Conservation (phyloP, 2,797 vertebrate genomes). For the Eleutherodactylus coqui region DNA sequence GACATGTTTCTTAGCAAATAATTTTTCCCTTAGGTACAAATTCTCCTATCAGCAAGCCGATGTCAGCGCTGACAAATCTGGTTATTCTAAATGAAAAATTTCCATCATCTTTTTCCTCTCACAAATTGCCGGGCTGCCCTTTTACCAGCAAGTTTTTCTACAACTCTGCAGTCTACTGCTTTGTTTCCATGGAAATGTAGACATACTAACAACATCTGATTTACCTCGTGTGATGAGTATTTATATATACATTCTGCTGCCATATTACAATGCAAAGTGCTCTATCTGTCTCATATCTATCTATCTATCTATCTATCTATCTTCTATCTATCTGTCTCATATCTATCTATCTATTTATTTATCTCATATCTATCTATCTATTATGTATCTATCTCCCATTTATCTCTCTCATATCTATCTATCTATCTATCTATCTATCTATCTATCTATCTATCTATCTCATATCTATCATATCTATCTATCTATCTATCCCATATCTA, state of each 20-base stretch:
- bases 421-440: too few relatives aligned
- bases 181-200: conserved; percentile 77
- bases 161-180: conserved; percentile 58
- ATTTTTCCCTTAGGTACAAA: too few relatives aligned
- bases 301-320: neutral
- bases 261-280: neutral
- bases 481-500: too few relatives aligned
- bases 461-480: too few relatives aligned
- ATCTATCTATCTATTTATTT: too few relatives aligned
- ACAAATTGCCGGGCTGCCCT: conserved; percentile 62
- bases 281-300: neutral
- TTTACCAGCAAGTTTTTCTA: conserved; percentile 46
- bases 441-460: too few relatives aligned
- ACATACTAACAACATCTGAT: conserved; percentile 46
- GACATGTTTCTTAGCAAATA: too few relatives aligned
- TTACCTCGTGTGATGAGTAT: conserved; percentile 1
- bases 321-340: too few relatives aligned
- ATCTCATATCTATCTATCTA: too few relatives aligned
- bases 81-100: conserved; percentile 11
- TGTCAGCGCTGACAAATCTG: neutral
- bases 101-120: conserved; percentile 5
- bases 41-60: too few relatives aligned
- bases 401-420: too few relatives aligned
- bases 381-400: too few relatives aligned
- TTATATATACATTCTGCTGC: neutral